phyloP scores from a whole-genome alignment of 2,888 invertebrate species.

The Aromia moschata region DNA sequence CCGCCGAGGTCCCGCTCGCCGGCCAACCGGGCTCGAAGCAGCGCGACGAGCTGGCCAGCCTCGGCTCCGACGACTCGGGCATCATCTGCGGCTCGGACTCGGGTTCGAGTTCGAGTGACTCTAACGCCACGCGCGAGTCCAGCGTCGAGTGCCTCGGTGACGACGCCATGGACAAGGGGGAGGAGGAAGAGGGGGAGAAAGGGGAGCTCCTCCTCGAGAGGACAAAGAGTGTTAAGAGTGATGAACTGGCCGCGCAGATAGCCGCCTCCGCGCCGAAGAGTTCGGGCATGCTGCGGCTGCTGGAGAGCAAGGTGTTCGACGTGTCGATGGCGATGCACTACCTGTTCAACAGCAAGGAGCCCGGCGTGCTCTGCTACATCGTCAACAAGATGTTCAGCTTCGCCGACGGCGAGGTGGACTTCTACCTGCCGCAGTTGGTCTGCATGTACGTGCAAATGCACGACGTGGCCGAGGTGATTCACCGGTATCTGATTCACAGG shows the following conservation, averaged over 20 bases:
- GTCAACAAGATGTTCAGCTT: constrained; percentile 98
- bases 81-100: constrained; percentile 73
- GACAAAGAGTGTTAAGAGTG: constrained; percentile 42
- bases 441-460: constrained; percentile 99
- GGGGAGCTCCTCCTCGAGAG: constrained; percentile 58
- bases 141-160: constrained; percentile 65
- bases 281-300: constrained; percentile 84
- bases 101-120: constrained; percentile 63
- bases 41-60: constrained; percentile 68
- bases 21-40: constrained; percentile 63
- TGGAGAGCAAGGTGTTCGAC: constrained; percentile 97
- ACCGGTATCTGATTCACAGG: constrained; percentile 84
- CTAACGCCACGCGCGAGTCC: constrained; percentile 63
- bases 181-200: constrained; percentile 40
- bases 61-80: constrained; percentile 84
- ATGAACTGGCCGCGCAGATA: no score
- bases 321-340: constrained; percentile 99
- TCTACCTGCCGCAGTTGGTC: constrained; percentile 97
- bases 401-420: constrained; percentile 90
- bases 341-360: constrained; percentile 97
- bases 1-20: constrained; percentile 45
- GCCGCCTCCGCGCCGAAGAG: constrained; percentile 39
- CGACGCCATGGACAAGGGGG: constrained; percentile 59
- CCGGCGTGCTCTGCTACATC: constrained; percentile 96
- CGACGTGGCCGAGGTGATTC: constrained; percentile 93